These are phyloP conservation scores for Apistogramma diplotaenia DNA, from an alignment of 2,113 vertebrate species.

Conservation along the genomic window DNA sequence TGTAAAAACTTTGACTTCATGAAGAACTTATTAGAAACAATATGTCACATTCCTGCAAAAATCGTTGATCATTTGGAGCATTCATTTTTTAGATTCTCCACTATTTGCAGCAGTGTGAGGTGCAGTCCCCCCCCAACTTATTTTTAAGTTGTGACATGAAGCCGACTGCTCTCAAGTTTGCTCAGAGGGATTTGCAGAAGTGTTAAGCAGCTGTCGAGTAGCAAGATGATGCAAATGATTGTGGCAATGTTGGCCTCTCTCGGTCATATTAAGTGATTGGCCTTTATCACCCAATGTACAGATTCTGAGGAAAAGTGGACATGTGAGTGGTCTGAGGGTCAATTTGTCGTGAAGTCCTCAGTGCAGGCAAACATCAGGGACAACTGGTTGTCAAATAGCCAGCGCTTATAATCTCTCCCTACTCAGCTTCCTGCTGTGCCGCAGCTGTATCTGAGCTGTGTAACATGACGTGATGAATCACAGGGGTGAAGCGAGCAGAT, in stretches of 20 bases:
- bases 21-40: background rate
- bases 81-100: background rate
- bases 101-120: fast-evolving
- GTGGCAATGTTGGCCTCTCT: background rate
- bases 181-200: background rate
- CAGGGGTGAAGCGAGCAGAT: background rate
- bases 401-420: background rate
- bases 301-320: background rate
- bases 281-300: background rate
- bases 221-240: background rate
- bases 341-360: background rate
- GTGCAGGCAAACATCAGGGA: background rate
- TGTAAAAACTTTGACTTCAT: background rate
- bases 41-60: background rate
- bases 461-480: background rate
- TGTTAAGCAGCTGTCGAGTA: slow-evolving; percentile 15
- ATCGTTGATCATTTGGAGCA: background rate
- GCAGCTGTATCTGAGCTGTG: background rate
- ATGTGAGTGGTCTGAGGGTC: background rate
- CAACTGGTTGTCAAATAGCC: background rate
- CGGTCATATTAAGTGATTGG: background rate
- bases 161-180: background rate
- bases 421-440: slow-evolving; percentile 2
- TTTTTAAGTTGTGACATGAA: background rate
- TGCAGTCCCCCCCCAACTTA: background rate